Evolutionary conservation across 2,113 vertebrate genomes (phyloP), one percentile per base, ranked within the genome.

Genomic region (Podocnemis expansa): DNA sequence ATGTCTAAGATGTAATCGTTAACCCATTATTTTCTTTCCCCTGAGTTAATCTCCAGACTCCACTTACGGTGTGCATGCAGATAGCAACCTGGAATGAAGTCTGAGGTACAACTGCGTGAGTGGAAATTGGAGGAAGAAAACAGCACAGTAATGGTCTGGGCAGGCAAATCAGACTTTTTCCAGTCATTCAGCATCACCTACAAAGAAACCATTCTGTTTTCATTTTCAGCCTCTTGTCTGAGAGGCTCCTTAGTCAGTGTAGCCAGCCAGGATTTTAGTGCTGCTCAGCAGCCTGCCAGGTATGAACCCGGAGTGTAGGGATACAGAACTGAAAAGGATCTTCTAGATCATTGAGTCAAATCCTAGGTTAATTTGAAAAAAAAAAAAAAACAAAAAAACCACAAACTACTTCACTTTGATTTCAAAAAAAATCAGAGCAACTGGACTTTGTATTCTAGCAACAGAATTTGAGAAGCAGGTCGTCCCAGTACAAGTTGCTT

Each of bases 1-100:
- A 93, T 51, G 56, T 2, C 12, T 49, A 22, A 43, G 49, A 83
- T 2, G 0, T 80, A 41, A n/a, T 73, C 2, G 0, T 52, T 58
- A 24, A 2, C 73, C 56, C 22, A 21, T 82, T 10, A 17, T 56
- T 43, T 1, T 0, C n/a, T 4, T 1, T 25, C 55, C 49, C 76
- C 0, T 80, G 49, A 38, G 0, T 82, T 80, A 47, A 5, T 2
- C 10, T 76, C 51, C 51, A 17, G 10, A 2, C 29, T 87, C 34
- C 2, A 1, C 10, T 43, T 43, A 56, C 52, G 34, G 91, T 38
- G 14, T 34, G 78, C 1, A 0, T 12, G 14, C 8, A 2, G 43
- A 14, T 76, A 6, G 51, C 81, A 85, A 56, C 56, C 0, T 24
- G 17, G n/a, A 56, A 41, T 41, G 16, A 6, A 43, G 52, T 38